Base-by-base conservation (phyloP, 2,797 vertebrate genomes). In the Cichlasoma orientale region DNA sequence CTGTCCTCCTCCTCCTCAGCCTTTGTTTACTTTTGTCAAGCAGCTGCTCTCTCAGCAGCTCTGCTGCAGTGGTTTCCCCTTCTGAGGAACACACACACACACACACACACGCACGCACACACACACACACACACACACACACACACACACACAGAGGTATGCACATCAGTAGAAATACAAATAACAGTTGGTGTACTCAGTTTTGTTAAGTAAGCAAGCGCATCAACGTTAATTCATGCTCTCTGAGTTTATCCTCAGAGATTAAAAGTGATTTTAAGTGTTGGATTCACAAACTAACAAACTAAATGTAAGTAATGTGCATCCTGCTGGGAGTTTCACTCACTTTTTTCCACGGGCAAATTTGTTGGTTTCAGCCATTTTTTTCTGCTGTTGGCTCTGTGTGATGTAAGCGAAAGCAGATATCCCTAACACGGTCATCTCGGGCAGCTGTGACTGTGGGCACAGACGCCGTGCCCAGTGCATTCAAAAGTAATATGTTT, bases 11-110 rank as follows among this genome's bases (percentile, higher is more conserved):
- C 63, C 70, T 80, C 25, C 25, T 31, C 16, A 52, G 72, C 41
- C 82, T 85, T 6, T 94, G 93, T 95, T 95, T 94, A 91, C 84
- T 88, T 90, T 87, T 74, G 21, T 90, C 78, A 89, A 92, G 90
- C 94, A 93, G 92, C 93, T 93, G 91, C 89, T 91, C 80, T 91
- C 90, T 44, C 82, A 87, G 91, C 87, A 86, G 89, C 86, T 85
- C 73, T 56, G 78, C 44, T 31, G 77, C 83, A 70, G 81, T 38
- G 72, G 79, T 82, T 90, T 86, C 74, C 82, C 80, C 66, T 6
- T 56, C 74, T 71, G 76, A 82, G 83, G 1, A 53, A 58, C 77
- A 79, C 68, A 1, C 58, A 70, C 80, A 79, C 59, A 72, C 80
- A 61, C 25, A 52, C 47, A 75, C 61, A 69, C 80, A 82, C 58